These are phyloP conservation scores for Melitaea athalia DNA, from an alignment of 2,888 invertebrate genomes.

Conservation along the genomic window DNA sequence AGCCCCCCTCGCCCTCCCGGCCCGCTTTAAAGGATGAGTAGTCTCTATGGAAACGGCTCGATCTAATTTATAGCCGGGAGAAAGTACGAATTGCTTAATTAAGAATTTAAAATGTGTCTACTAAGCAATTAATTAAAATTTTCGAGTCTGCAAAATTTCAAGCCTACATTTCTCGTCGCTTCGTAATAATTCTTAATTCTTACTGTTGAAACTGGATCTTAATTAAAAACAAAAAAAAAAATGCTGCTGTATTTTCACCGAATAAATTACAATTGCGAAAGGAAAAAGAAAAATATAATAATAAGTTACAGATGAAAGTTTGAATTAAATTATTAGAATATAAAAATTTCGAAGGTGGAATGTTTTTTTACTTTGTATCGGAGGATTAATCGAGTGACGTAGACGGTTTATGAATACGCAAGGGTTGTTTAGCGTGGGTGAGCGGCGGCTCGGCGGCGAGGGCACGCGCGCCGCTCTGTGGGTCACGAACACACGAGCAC, in stretches of 20 bases:
- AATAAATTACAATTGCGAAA: not conserved
- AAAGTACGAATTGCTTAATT: slow-evolving; percentile 83
- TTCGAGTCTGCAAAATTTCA: slow-evolving; percentile 61
- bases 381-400: slow-evolving; percentile 47
- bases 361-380: slow-evolving; percentile 16
- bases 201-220: slow-evolving; percentile 57
- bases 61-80: slow-evolving; percentile 82
- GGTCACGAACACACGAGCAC: slow-evolving; percentile 53
- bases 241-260: slow-evolving; percentile 25
- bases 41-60: slow-evolving; percentile 83
- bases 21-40: slow-evolving; percentile 83
- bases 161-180: slow-evolving; percentile 53
- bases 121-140: slow-evolving; percentile 79
- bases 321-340: slow-evolving; percentile 11
- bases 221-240: slow-evolving; percentile 52
- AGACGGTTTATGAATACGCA: slow-evolving; percentile 70
- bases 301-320: not conserved
- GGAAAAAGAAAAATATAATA: not conserved
- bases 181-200: slow-evolving; percentile 45
- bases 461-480: slow-evolving; percentile 74
- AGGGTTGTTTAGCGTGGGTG: slow-evolving; percentile 66
- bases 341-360: not conserved
- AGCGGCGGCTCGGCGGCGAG: slow-evolving; percentile 48
- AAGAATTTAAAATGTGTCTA: slow-evolving; percentile 81
- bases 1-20: slow-evolving; percentile 67